phyloP scores from a whole-genome alignment of 2,797 vertebrate genomes.

The Taenioides sp. region DNA sequence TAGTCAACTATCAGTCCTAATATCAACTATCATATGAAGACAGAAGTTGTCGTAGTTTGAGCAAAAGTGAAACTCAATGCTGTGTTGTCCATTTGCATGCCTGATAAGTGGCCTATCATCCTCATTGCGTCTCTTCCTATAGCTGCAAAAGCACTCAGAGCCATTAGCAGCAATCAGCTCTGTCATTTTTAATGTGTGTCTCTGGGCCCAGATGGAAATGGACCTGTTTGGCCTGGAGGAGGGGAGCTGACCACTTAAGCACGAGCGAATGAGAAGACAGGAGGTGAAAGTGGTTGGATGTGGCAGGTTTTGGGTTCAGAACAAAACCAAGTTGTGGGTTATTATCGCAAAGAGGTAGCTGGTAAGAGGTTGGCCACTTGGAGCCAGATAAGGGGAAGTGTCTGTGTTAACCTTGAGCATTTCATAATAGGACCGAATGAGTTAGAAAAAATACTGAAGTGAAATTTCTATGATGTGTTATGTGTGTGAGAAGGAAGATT shows the following conservation, averaged over 20 bases:
- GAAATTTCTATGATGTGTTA: not conserved
- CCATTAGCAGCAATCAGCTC: conserved; percentile 69
- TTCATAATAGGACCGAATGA: not conserved
- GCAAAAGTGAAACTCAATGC: conserved; percentile 14
- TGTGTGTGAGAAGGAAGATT: not conserved
- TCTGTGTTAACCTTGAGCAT: not conserved
- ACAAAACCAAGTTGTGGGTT: conserved; percentile 54
- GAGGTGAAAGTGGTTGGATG: conserved; percentile 54
- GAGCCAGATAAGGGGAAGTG: conserved; percentile 19
- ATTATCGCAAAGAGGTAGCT: conserved; percentile 28
- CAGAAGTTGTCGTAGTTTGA: conserved; percentile 21
- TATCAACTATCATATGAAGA: not conserved
- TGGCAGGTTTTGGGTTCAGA: conserved; percentile 34
- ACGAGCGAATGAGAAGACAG: conserved; percentile 36
- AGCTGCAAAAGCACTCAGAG: conserved; percentile 58
- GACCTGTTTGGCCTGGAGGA: conserved; percentile 41
- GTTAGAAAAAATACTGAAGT: not conserved
- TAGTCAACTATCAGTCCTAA: no score
- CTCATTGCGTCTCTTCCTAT: conserved; percentile 38
- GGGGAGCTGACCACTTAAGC: conserved; percentile 46
- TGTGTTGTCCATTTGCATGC: conserved; percentile 47
- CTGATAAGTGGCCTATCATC: conserved; percentile 48
- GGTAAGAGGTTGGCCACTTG: conserved; percentile 21
- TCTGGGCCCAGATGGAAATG: conserved; percentile 53
- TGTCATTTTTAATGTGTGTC: conserved; percentile 56